Conservation (phyloP, 2,113 vertebrate genomes). For the Melanerpes formicivorus region DNA sequence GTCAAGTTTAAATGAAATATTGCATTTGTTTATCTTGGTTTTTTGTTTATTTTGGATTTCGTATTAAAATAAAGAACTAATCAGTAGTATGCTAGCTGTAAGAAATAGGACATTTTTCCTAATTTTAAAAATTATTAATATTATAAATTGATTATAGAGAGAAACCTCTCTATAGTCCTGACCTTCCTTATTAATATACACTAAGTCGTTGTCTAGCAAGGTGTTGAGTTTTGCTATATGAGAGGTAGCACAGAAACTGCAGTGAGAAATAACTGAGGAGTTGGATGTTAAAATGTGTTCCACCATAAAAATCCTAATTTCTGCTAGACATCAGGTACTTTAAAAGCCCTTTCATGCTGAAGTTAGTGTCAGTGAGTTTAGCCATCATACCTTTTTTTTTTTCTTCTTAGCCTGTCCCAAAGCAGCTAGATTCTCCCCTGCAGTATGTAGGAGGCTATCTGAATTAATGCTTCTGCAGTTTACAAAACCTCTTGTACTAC, state of each 20-base stretch:
- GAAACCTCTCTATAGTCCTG: background rate
- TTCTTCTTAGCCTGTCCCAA: background rate
- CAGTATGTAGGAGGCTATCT: constrained; percentile 23
- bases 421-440: background rate
- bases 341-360: background rate
- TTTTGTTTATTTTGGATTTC: too few species aligned
- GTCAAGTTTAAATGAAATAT: background rate
- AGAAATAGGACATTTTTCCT: background rate
- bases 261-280: background rate
- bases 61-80: background rate
- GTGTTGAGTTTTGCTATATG: background rate
- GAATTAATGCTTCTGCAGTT: constrained; percentile 54
- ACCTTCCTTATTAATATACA: background rate
- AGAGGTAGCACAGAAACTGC: background rate
- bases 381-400: background rate
- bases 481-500: constrained; percentile 36
- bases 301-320: background rate
- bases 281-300: background rate
- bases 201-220: background rate
- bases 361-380: background rate
- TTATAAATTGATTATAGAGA: background rate
- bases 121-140: background rate
- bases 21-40: background rate
- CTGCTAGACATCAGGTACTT: background rate
- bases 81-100: background rate